Evolutionary conservation across 2,888 invertebrate genomes (phyloP).

Genomic region (Drosophila stalkeri): DNA sequence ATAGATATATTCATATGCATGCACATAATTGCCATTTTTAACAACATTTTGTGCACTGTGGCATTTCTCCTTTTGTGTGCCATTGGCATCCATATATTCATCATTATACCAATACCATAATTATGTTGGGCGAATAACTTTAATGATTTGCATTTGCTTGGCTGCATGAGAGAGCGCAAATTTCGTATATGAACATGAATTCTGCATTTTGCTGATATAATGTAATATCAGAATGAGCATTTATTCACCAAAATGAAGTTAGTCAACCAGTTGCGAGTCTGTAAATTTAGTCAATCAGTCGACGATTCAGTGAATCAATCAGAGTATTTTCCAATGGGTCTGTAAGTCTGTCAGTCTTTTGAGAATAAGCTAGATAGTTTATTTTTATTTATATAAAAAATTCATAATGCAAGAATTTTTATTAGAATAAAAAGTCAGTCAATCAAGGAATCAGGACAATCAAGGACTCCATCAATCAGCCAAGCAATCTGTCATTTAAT

Average conservation of each 20-base stretch:
- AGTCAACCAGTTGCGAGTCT: not conserved
- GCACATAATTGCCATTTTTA: conserved; percentile 74
- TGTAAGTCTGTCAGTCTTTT: not conserved
- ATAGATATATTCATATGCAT: conserved; percentile 17
- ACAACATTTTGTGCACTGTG: conserved; percentile 46
- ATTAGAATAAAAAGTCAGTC: no score
- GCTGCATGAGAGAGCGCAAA: conserved; percentile 20
- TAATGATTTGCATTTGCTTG: conserved; percentile 39
- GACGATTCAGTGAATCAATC: not conserved
- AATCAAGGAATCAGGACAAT: no score
- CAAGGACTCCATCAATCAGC: not conserved
- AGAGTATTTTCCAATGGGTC: not conserved
- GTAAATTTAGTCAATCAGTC: no score
- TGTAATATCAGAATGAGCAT: not conserved
- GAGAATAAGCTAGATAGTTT: no score
- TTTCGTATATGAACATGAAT: conserved; percentile 22
- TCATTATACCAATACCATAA: conserved; percentile 45
- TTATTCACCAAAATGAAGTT: not conserved
- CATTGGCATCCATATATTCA: conserved; percentile 37
- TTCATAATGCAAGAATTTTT: no score
- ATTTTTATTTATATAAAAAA: no score
- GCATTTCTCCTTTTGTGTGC: conserved; percentile 20
- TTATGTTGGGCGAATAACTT: conserved; percentile 49
- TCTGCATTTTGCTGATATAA: conserved; percentile 31
- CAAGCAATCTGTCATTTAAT: not conserved